Percentiles rank a stretch among this genome's conserved stretches.
Conservation (phyloP, 2,113 vertebrate genomes). For the Nycticryphes semicollaris region DNA sequence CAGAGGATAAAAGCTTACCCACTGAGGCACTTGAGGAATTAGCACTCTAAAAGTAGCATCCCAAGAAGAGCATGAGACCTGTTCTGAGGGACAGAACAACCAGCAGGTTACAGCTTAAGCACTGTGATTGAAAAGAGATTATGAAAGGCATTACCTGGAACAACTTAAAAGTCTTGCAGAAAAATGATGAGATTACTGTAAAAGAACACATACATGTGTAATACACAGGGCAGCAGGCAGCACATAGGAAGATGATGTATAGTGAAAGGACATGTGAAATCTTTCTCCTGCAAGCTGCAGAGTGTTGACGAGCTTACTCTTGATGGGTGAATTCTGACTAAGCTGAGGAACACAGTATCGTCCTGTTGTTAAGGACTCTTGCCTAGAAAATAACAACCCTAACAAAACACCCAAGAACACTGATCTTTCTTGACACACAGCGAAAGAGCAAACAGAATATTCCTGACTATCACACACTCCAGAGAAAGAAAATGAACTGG, state of each 20-base stretch:
- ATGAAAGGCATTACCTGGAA: neutral
- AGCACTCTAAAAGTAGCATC: neutral
- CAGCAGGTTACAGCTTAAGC: neutral
- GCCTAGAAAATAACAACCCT: neutral
- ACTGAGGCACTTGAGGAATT: neutral
- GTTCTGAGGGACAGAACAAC: neutral
- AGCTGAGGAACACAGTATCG: neutral
- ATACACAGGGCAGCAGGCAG: neutral
- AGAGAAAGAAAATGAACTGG: neutral
- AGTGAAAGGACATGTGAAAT: neutral
- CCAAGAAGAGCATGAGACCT: neutral
- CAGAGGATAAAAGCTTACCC: neutral
- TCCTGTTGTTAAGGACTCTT: neutral
- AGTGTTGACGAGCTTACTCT: neutral
- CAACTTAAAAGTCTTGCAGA: neutral
- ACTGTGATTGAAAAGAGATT: neutral
- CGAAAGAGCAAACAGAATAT: neutral
- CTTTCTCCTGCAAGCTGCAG: neutral
- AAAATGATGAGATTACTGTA: neutral
- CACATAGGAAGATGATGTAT: neutral
- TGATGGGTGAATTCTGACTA: neutral
- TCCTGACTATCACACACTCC: neutral
- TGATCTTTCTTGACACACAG: neutral
- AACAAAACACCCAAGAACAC: neutral
- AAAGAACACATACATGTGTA: neutral